Evolutionary conservation across 2,888 invertebrate species (phyloP).

Genomic region (Sceliomorpha sp.): DNA sequence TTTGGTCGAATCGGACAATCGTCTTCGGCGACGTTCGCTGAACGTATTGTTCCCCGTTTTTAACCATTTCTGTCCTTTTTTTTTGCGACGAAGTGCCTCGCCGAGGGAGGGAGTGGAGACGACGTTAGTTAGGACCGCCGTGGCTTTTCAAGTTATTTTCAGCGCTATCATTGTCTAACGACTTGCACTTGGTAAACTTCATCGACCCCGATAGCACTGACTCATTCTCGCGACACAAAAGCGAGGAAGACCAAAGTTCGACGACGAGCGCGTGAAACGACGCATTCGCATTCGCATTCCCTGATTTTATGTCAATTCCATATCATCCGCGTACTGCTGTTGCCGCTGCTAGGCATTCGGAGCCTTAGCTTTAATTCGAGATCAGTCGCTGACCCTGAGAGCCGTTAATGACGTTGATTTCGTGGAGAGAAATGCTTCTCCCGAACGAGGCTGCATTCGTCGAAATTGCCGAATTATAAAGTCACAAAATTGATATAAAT

Average conservation of each 20-base stretch:
- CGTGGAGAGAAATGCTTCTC: background rate
- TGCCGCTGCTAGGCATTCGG: too few species aligned
- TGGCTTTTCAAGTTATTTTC: conserved; percentile 31
- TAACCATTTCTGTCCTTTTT: too few species aligned
- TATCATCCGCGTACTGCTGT: background rate
- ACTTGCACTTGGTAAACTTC: conserved; percentile 28
- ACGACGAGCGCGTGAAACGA: conserved; percentile 17
- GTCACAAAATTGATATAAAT: too few species aligned
- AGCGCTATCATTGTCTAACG: conserved; percentile 38
- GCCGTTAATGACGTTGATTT: conserved; percentile 18
- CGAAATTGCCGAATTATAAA: too few species aligned
- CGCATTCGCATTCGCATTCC: conserved; percentile 20
- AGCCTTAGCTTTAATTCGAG: conserved; percentile 11
- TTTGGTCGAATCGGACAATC: too few species aligned
- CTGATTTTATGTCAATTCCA: conserved; percentile 13
- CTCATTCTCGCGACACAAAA: conserved; percentile 25
- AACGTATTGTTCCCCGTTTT: too few species aligned
- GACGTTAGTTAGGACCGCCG: conserved; percentile 16
- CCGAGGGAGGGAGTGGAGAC: too few species aligned
- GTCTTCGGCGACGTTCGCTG: too few species aligned
- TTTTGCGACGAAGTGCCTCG: too few species aligned
- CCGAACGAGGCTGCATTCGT: too few species aligned
- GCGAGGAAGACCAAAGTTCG: conserved; percentile 40
- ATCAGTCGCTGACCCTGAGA: conserved; percentile 33
- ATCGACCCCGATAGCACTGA: conserved; percentile 40